Evolutionary conservation across 2,888 invertebrate genomes (phyloP), one percentile per base, ranked within the genome.

Genomic region (Electrophaes corylata): DNA sequence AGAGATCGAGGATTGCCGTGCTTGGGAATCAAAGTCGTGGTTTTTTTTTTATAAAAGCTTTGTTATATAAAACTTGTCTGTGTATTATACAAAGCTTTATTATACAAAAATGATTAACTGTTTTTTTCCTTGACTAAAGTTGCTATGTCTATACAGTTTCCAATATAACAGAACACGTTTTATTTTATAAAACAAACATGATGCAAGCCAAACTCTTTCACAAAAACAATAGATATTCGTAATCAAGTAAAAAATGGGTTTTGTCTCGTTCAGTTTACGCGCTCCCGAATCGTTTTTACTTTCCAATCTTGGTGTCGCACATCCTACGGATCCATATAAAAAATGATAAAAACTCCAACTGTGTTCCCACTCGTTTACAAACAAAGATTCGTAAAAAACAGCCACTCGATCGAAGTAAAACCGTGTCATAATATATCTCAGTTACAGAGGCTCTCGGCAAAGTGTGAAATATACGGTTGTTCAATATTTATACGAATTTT

Each of bases 401-500:
- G 69, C 72, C 78, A 71, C 73, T 78, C 74, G 73, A 75, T 81
- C 79, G 79, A 80, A 78, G 81, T 77, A 83, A 75, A 78, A 76
- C 68, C 77, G 66, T 74, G 86, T 87, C 86, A 88, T 87, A 88
- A 87, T 88, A 88, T 87, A 90, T 89, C 86, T 86, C 78, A 79
- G 84, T 86, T 87, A 85, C 78, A 60, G 72, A 59, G 73, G 75
- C 78, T 80, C 79, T 68, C 65, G 65, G 79, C 79, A 80, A 86
- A 91, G 91, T 91, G 91, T 90, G 88, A 91, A 90, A 87, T 89
- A 88, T 90, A 87, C 83, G 82, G 76, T 76, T 81, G 83, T 84
- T 88, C 87, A 87, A 90, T 90, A 89, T 91, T 88, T 91, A 91
- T 88, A 87, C 78, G 81, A 78, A 75, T 88, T 90, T 90, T 89